phyloP scores from a whole-genome alignment of 1,140 invertebrate genomes.

The Laupala kohalensis region DNA sequence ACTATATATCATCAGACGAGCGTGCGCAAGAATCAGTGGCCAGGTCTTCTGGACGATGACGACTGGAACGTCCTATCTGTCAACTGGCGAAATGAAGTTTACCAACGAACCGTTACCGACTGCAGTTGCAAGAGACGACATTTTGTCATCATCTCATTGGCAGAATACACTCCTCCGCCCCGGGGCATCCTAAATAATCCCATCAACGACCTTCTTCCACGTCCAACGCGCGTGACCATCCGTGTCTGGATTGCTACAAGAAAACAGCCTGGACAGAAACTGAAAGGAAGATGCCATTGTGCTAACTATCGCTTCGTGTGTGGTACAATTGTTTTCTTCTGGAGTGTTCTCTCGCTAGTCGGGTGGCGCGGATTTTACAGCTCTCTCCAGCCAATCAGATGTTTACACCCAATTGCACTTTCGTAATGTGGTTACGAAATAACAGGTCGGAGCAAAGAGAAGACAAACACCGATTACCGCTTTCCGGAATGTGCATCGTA shows the following conservation, averaged over 20 bases:
- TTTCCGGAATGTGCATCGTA: too few species aligned
- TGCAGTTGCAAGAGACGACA: background rate
- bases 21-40: background rate
- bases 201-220: background rate
- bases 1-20: background rate
- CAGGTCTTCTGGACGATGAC: background rate
- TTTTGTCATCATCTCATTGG: background rate
- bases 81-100: background rate
- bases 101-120: background rate
- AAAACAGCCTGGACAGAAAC: background rate
- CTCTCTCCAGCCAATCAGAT: too few species aligned
- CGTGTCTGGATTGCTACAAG: background rate
- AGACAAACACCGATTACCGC: too few species aligned
- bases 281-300: background rate
- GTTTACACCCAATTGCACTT: too few species aligned
- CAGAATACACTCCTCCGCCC: background rate
- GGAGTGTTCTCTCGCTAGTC: too few species aligned
- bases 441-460: too few species aligned
- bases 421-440: too few species aligned
- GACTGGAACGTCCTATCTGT: background rate
- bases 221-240: background rate
- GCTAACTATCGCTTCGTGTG: background rate
- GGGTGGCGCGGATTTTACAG: too few species aligned
- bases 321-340: background rate
- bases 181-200: background rate